Base-by-base conservation (phyloP, 2,888 invertebrate species). In the Cheilosia soror region DNA sequence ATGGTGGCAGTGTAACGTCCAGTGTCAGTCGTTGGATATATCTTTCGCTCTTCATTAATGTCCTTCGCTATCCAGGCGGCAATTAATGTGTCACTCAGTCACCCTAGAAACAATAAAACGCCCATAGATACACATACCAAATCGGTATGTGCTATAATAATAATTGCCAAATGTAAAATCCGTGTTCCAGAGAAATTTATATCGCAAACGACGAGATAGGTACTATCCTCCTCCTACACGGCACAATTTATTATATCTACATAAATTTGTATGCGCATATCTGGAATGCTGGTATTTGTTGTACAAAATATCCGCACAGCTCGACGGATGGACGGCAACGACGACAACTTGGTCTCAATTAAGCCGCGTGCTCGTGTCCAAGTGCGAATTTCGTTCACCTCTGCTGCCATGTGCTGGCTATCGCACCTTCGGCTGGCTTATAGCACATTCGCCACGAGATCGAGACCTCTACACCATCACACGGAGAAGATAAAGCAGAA, bases 101-200 rank as follows among this genome's bases (percentile, higher is more conserved):
- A 31, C 62, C 44, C 44, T 49, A n/a, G 55, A 55, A 44, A 79
- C 79, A 79, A 84, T 79, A 84, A 79, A 84, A 66, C 51, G 15
- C 37, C 66, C 55, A 68, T 75, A 69, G 75, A 69, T 69, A 73
- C 55, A 25, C 40, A 11, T 2, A 13, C 47, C 15, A 15, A 13
- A 15, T 33, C 20, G 25, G 20, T 25, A n/a, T 33, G 29, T 44
- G 5, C 44, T 5, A n/a, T 9, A 33, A 73, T 76, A 76, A 85
- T 81, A 85, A 85, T 77, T 81, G 81, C 81, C 72, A 85, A 85
- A 85, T 85, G 85, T 77, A 81, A 85, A 85, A 77, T 81, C 81
- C 85, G 63, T 85, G 85, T 85, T 85, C 72, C 29, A 72, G 44
- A 42, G 58, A 85, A 81, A 85, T 85, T 85, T 85, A 81, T 85